Percentiles rank a stretch among this genome's conserved stretches.
These are phyloP conservation scores for Poecile atricapillus DNA, from an alignment of 2,113 vertebrate species.

Conservation along the genomic window DNA sequence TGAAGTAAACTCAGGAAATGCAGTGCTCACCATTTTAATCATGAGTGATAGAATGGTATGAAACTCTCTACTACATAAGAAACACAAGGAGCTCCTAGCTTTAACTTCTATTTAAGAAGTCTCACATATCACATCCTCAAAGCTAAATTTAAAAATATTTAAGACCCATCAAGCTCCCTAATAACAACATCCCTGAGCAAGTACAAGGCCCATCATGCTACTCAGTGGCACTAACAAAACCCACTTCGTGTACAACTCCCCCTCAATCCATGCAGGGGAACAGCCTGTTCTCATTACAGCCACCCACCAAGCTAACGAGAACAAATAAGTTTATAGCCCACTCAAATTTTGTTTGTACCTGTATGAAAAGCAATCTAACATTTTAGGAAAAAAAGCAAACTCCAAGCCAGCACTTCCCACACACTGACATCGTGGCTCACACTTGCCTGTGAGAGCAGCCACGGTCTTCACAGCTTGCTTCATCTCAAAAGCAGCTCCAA, in stretches of 20 bases:
- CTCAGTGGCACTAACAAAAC: background rate
- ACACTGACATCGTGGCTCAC: accelerated
- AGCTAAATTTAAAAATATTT: background rate
- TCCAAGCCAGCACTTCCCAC: background rate
- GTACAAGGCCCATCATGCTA: accelerated
- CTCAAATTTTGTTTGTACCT: background rate
- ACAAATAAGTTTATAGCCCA: background rate
- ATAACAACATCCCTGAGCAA: background rate
- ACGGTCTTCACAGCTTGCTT: background rate
- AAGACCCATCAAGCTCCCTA: background rate
- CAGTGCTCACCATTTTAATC: background rate
- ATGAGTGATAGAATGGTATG: background rate
- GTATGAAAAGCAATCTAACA: background rate
- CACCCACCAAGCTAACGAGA: background rate
- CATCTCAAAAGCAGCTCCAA: background rate
- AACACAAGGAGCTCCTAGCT: background rate
- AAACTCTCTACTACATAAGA: background rate
- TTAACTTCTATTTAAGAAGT: background rate
- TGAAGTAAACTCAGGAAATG: background rate
- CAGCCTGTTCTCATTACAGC: background rate
- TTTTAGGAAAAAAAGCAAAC: background rate
- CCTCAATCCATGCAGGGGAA: background rate
- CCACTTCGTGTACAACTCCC: accelerated
- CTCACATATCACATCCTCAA: background rate
- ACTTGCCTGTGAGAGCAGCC: background rate